Evolutionary conservation across 2,797 vertebrate species (phyloP), one percentile per base, ranked within the genome.

Genomic region (Eidolon dupreanum): DNA sequence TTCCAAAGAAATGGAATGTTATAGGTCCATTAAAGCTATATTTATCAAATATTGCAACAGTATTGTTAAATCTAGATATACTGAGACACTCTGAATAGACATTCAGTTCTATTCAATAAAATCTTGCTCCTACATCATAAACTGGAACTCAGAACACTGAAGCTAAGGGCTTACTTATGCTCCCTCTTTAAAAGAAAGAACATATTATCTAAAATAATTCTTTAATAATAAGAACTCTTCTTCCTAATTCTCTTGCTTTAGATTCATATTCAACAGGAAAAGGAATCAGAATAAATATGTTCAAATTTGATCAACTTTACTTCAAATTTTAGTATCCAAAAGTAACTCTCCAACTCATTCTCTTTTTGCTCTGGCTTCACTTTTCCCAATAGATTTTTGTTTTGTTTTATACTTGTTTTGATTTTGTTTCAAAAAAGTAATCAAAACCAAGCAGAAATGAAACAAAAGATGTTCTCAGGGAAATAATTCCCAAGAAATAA

Each of bases 401-500:
- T 70, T 82, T 68, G 6, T 73, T 94, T 84, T 81, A 11, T 33
- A 71, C 63, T 71, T 16, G 16, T 83, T 94, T 88, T 81, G 20
- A 13, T 96, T 94, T 86, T 75, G 8, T 57, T 85, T 91, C 43
- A 46, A 51, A 86, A 59, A 96, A 89, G 31, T 66, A 94, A 71
- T 90, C 57, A 97, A 97, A 90, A 93, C 51, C n/a, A 89, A 85
- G 46, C 9, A 95, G 31, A 63, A 65, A 73, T 20, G 33, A 93
- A 88, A 88, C 68, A 97, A 91, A 95, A 94, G 46, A 28, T 36
- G 26, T 38, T 71, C 8, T 93, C 7, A 10, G 24, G 20, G 20
- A 92, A 94, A 66, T 74, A 92, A 55, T 71, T 78, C 59, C 20
- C 51, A 95, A 82, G 73, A 95, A 93, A 79, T 78, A 93, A 92